Conservation (phyloP, 2,888 invertebrate genomes). For the Drepanosiphum platanoidis region DNA sequence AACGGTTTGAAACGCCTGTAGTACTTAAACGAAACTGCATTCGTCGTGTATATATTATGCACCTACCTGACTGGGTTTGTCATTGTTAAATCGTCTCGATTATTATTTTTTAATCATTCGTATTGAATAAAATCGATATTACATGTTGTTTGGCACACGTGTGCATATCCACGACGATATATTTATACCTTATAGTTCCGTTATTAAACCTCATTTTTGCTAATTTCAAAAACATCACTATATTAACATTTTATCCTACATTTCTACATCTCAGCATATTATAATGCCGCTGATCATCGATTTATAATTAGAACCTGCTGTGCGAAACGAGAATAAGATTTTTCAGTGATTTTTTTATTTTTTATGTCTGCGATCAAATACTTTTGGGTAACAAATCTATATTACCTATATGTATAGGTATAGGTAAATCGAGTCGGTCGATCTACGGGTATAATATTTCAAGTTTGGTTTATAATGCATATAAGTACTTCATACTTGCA, state of each 20-base stretch:
- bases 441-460: no score
- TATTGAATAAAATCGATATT: background rate
- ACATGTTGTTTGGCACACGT: background rate
- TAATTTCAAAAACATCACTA: background rate
- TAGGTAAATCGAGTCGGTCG: no score
- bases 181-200: background rate
- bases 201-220: background rate
- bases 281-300: no score
- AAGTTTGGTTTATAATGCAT: no score
- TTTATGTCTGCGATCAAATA: no score
- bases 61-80: no score
- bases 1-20: background rate
- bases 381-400: no score
- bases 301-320: no score
- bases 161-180: no score
- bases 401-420: no score
- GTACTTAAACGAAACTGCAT: no score
- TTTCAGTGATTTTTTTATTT: background rate
- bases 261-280: background rate
- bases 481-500: no score
- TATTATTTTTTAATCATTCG: background rate
- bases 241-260: background rate
- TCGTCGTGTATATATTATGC: background rate
- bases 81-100: background rate
- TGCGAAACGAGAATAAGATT: background rate